Percentiles rank a stretch among this genome's conserved stretches.
Evolutionary conservation across 1,140 invertebrate genomes (phyloP).

Genomic region (Harlomillsia oculata): DNA sequence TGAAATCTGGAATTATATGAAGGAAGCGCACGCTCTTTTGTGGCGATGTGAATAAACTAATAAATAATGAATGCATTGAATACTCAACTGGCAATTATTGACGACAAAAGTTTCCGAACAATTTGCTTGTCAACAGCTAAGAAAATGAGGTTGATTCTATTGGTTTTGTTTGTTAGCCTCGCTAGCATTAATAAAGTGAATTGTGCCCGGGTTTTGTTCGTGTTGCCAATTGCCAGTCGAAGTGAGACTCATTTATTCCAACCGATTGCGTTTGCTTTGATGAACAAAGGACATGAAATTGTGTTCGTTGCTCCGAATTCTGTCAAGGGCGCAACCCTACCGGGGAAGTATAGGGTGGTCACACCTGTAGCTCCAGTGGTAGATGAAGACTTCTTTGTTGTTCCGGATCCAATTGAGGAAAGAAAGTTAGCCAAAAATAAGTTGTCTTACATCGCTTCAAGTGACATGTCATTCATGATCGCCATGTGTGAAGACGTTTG

Average conservation of each 20-base stretch:
- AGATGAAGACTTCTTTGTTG: background rate
- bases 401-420: background rate
- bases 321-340: background rate
- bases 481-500: slow-evolving; percentile 7
- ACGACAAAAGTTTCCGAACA: too few relatives aligned
- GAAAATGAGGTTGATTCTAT: too few relatives aligned
- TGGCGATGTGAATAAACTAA: too few relatives aligned
- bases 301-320: background rate
- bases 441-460: background rate
- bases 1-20: too few relatives aligned
- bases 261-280: slow-evolving; percentile 10
- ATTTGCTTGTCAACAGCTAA: too few relatives aligned
- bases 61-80: too few relatives aligned
- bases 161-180: too few relatives aligned
- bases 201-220: slow-evolving; percentile 4
- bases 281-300: slow-evolving; percentile 7
- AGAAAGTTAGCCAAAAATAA: background rate
- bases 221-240: slow-evolving; percentile 4
- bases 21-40: too few relatives aligned
- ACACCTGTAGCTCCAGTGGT: background rate
- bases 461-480: slow-evolving; percentile 2
- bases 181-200: too few relatives aligned
- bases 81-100: too few relatives aligned
- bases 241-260: slow-evolving; percentile 15
- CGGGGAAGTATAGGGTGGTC: background rate